Percentiles rank a stretch among this genome's conserved stretches.
phyloP scores from a whole-genome alignment of 2,797 vertebrate genomes.

The Thripadectes ignobilis region DNA sequence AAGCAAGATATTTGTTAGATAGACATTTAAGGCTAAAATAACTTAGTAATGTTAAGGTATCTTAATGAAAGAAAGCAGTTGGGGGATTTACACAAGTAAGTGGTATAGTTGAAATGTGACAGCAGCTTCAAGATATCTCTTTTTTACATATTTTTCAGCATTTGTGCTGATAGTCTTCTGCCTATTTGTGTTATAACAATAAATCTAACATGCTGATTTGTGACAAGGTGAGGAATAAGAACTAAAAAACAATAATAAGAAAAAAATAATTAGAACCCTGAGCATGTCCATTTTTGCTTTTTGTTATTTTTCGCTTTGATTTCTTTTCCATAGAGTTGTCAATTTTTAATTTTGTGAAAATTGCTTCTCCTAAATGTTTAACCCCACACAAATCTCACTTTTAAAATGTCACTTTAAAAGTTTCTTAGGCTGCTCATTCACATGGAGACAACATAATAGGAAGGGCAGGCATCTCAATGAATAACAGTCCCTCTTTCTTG shows the following conservation, averaged over 20 bases:
- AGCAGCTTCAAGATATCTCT: neutral
- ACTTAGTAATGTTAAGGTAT: neutral
- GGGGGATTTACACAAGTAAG: neutral
- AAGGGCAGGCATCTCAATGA: neutral
- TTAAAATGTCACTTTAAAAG: neutral
- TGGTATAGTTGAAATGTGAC: neutral
- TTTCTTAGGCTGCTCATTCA: neutral
- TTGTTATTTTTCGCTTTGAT: neutral
- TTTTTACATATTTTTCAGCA: neutral
- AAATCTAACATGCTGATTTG: neutral
- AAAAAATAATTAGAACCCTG: neutral
- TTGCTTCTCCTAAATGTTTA: neutral
- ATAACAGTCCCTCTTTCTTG: neutral
- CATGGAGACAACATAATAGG: rapidly evolving
- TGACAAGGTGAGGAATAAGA: neutral
- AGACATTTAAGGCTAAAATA: neutral
- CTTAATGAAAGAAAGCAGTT: neutral
- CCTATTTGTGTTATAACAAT: neutral
- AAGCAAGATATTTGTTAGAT: neutral
- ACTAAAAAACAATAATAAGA: neutral
- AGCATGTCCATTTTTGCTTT: neutral
- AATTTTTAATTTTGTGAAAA: neutral
- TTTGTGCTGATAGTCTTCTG: neutral
- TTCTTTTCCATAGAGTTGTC: neutral
- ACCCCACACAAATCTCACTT: neutral